Evolutionary conservation across 2,113 vertebrate genomes (phyloP).

Genomic region (Pomatorhinus ruficollis): DNA sequence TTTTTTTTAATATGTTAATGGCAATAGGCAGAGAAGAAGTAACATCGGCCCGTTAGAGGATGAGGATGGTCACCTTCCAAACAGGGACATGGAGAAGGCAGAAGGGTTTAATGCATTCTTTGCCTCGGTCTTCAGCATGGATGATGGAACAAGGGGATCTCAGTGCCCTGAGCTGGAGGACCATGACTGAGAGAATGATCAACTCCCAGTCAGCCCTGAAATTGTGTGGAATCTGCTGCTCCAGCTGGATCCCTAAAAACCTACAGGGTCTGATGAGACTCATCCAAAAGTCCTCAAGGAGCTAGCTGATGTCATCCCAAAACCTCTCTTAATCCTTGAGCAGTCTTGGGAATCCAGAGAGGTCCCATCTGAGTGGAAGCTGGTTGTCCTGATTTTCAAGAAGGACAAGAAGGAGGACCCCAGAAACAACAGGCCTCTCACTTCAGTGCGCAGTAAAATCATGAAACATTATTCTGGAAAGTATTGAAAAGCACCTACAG

Average conservation of each 20-base stretch:
- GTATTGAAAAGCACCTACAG: not conserved
- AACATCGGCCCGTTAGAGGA: fast-evolving
- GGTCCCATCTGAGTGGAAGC: not conserved
- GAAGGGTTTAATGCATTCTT: not conserved
- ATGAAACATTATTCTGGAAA: not conserved
- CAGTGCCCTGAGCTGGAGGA: not conserved
- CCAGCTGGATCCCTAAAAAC: not conserved
- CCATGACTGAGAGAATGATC: not conserved
- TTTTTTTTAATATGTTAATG: not conserved
- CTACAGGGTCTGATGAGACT: not conserved
- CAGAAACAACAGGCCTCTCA: not conserved
- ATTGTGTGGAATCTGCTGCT: not conserved
- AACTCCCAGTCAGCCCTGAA: not conserved
- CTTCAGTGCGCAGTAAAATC: not conserved
- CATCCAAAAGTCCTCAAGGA: not conserved
- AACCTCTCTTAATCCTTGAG: not conserved
- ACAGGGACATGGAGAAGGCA: not conserved
- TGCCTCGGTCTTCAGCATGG: fast-evolving
- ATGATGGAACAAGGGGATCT: not conserved
- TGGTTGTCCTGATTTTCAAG: not conserved
- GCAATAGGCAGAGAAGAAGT: not conserved
- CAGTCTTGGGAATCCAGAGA: not conserved
- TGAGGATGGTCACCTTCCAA: not conserved
- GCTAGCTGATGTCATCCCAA: not conserved
- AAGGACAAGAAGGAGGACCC: not conserved